Evolutionary conservation across 2,888 invertebrate genomes (phyloP), one percentile per base, ranked within the genome.

Genomic region (Erebia aethiops): DNA sequence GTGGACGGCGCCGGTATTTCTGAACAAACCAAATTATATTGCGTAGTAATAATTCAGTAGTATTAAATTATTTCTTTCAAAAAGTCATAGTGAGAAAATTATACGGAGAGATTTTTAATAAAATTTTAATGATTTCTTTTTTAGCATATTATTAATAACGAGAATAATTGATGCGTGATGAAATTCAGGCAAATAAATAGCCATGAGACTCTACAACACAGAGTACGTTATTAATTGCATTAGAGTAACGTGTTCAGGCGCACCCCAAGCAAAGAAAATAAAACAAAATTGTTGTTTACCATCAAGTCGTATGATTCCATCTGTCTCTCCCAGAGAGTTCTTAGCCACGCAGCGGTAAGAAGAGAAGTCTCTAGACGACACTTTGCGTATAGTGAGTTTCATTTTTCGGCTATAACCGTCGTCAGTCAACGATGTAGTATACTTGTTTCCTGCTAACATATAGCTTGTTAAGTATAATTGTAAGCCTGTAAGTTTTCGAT

Each of bases 261-360:
- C 14, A 7, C 13, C 4, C 1, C 46, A 46, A 51, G 14, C 18
- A 26, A 14, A 26, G 7, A 57, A 56, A 41, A 2, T n/a, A n/a
- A n/a, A n/a, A 35, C 0, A 35, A 16, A 4, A 60, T 4, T 35
- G 41, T 81, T 77, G 86, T 94, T 94, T 93, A 98, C 98, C 97
- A 90, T 98, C 97, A 76, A 98, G 94, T 89, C 97, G 97, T 85
- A 98, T 98, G 80, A 97, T 95, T 63, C 98, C 98, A 88, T 98
- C 98, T 56, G 98, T 98, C 88, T 97, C 97, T 71, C 98, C 98
- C 52, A 97, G 94, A 57, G 98, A 98, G 90, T 98, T 98, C 92
- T 98, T 98, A 67, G 98, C 98, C 75, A 98, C 97, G 87, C 98
- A 98, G 87, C 97, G 96, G 94, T 98, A 98, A 68, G 97, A 97